Base-by-base conservation (phyloP, 53 echinoderm and acorn worm species). In the Actinopyga echinites region DNA sequence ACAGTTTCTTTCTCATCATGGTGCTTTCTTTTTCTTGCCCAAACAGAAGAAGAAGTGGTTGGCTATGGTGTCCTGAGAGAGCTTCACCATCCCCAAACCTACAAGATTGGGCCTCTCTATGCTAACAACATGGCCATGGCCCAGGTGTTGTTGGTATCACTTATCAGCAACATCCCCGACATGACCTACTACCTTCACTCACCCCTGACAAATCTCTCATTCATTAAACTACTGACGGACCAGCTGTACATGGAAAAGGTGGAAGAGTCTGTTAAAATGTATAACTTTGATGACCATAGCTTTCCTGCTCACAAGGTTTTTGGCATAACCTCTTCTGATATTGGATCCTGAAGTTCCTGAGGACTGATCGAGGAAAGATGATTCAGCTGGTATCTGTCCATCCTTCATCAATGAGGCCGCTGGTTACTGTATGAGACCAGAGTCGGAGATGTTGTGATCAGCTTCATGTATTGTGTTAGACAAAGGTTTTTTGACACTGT, bases 21-120 rank as follows among this genome's bases (percentile, higher is more conserved):
- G 5, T 40, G 17, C 17, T 49, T 22, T 57, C 69, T 66, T 63
- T 67, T 66, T 54, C 29, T 12, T 22, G 56, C 11, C n/a, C 22
- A 33, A 43, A 2, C 65, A 95, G 99, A 85, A 31, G 91, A 86
- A 15, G 90, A 84, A 30, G 90, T 92, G 9, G 74, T 99, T 30
- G 99, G 99, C 20, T 99, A 95, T 45, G 99, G 94, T 23, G 91
- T 90, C 8, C 49, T 99, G 57, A 88, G 90, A 3, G 92, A 89
- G 20, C 84, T 92, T 26, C 79, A 86, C 55, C 58, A 68, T 23
- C 38, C 88, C 3, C 79, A 83, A 53, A 83, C 82, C 30, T 89
- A 95, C 62, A 77, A 82, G 56, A 91, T 99, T 42, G 92, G 92
- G 3, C 99, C 99, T 8, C 84, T 99, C 1, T 89, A 93, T 75